Evolutionary conservation across 2,888 invertebrate species (phyloP).

Genomic region (Drosophila engyochracea): DNA sequence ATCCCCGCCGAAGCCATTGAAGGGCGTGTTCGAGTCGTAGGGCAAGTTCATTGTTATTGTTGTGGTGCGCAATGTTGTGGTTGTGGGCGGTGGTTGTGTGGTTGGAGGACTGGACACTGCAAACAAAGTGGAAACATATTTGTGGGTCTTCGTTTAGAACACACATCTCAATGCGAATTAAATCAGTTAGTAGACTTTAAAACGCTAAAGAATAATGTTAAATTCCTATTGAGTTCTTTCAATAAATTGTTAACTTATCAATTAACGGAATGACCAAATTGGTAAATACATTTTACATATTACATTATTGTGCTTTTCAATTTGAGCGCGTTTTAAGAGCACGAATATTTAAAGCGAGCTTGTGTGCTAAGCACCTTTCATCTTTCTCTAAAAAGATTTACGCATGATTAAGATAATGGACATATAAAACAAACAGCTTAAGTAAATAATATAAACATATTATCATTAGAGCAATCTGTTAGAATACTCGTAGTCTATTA

Average conservation of each 20-base stretch:
- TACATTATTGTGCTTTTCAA: neutral
- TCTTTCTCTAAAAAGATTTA: no score
- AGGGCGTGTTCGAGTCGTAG: constrained; percentile 83
- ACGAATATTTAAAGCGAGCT: neutral
- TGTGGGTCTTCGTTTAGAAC: neutral
- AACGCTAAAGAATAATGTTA: neutral
- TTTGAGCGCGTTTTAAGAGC: neutral
- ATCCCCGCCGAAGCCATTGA: constrained; percentile 86
- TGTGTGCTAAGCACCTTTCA: neutral
- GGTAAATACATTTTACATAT: neutral
- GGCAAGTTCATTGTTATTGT: constrained; percentile 75
- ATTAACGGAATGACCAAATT: neutral
- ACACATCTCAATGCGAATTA: neutral
- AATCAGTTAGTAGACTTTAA: neutral
- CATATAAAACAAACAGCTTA: neutral
- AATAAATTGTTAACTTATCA: neutral
- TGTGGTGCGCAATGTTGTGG: constrained; percentile 88
- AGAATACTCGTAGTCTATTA: neutral
- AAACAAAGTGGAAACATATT: constrained; percentile 54
- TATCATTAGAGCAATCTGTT: neutral
- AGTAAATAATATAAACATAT: neutral
- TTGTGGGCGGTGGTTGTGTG: constrained; percentile 91
- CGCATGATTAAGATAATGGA: neutral
- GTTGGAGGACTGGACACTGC: constrained; percentile 93
- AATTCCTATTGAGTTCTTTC: neutral